Evolutionary conservation across 2,888 invertebrate species (phyloP), one percentile per base, ranked within the genome.

Genomic region (Hyposoter didymator): DNA sequence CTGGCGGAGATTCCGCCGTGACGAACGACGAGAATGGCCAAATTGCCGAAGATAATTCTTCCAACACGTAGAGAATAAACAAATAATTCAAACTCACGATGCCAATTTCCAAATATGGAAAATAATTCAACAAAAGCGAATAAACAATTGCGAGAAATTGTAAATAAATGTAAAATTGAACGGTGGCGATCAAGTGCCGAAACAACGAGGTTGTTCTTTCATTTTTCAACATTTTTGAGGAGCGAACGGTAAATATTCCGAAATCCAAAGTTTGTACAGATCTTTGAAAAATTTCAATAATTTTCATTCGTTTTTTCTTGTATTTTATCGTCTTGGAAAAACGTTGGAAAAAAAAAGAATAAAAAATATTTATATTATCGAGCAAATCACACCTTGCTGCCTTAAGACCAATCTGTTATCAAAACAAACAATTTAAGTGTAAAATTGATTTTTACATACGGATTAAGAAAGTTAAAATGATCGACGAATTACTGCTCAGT

Each of bases 321-420:
- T 69, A 32, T 59, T 52, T 45, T 19, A 55, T 52, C 22, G 14
- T 55, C 52, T 45, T 28, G 64, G 66, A 55, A 39, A 7, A 59
- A 73, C 35, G 17, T 64, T 74, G 35, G 39, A 35, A 47, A 14
- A 39, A 39, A 52, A 39, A 59, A 32, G 19, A 55, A 78, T 19
- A 19, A 74, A 72, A 49, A 49, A 76, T 43, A 45, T 22, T 28
- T 14, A 75, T 49, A 35, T 69, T 14, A 55, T 28, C 43, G 76
- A 66, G 66, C 66, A 55, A 81, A 32, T 62, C 72, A 17, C 78
- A 78, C 81, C 78, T 47, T 69, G 73, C 59, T 81, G 84, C 84
- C 84, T 84, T 84, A 69, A 81, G 55, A 70, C 70, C 75, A 28
- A 81, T 81, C 81, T 75, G 70, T 73, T 84, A 67, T 84, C 75